phyloP scores from a whole-genome alignment of 2,888 invertebrate genomes.

The Crioceris asparagi region DNA sequence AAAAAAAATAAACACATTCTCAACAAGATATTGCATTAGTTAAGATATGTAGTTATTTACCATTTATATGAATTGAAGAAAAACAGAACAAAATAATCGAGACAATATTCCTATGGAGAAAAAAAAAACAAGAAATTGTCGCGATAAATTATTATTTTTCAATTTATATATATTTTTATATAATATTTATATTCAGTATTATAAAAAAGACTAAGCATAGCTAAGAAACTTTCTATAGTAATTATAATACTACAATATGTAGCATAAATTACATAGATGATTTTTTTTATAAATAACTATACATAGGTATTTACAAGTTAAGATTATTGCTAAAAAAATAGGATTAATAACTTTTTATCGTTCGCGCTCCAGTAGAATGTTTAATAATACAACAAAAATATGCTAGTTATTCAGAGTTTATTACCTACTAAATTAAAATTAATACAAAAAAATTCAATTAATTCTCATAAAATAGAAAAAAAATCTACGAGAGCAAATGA shows the following conservation, averaged over 20 bases:
- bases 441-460: too few species aligned
- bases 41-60: constrained; percentile 29
- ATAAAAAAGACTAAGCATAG: constrained; percentile 21
- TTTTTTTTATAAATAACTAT: constrained; percentile 38
- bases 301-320: constrained; percentile 40
- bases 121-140: too few species aligned
- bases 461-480: too few species aligned
- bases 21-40: constrained; percentile 27
- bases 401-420: too few species aligned
- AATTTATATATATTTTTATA: too few species aligned
- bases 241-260: constrained; percentile 24
- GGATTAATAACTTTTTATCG: constrained; percentile 2
- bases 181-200: constrained; percentile 8
- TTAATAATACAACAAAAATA: too few species aligned
- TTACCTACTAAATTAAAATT: too few species aligned
- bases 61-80: constrained; percentile 13
- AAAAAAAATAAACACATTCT: constrained; percentile 11
- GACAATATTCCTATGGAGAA: too few species aligned
- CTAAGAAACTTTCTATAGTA: constrained; percentile 17
- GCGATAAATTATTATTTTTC: too few species aligned
- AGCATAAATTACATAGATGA: constrained; percentile 27
- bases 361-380: constrained; percentile 3
- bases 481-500: too few species aligned
- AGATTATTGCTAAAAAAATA: constrained; percentile 19
- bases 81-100: constrained; percentile 6